Evolutionary conservation across 2,113 vertebrate species (phyloP), one percentile per base, ranked within the genome.

Genomic region (Neoarius graeffei): DNA sequence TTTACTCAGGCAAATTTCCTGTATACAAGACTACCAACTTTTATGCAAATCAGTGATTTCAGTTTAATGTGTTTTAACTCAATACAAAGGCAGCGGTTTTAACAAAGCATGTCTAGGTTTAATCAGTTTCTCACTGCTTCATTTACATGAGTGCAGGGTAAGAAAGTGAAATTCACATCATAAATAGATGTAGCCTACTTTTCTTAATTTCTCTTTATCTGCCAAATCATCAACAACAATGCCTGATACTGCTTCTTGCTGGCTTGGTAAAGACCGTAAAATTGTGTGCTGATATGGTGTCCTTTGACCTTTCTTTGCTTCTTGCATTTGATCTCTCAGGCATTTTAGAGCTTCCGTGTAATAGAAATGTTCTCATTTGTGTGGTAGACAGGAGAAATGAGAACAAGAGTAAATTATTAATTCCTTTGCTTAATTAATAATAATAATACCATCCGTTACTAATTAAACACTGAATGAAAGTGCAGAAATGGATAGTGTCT

Each of bases 231-330:
- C 86, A 89, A 82, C 85, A 83, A 13, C 76, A 83, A 52, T 90
- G 90, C 89, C 88, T 83, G 80, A 89, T 69, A 79, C 56, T 91
- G 91, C 92, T 92, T 92, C 73, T 59, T 85, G 91, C 92, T 87
- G 83, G 89, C 91, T 89, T 86, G 69, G 57, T 89, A 62, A 76
- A 73, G 66, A 86, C 60, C 82, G 87, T 84, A 59, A 89, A 88
- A 88, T 83, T 85, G 88, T 79, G 92, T 93, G 92, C 89, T 91
- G 93, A 95, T 93, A 89, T 93, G 93, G 94, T 94, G 93, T 93
- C 91, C 92, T 89, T 91, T 90, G 90, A 92, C 90, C 66, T 90
- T 66, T 85, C 48, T 30, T 52, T 42, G 59, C 85, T 89, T 85
- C 23, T 84, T 85, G 77, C 8, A 81, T 42, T 88, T 57, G 13